Percentiles rank a stretch among this genome's conserved stretches.
Conservation (phyloP, 2,888 invertebrate species). For the Malthinus flaveolus region DNA sequence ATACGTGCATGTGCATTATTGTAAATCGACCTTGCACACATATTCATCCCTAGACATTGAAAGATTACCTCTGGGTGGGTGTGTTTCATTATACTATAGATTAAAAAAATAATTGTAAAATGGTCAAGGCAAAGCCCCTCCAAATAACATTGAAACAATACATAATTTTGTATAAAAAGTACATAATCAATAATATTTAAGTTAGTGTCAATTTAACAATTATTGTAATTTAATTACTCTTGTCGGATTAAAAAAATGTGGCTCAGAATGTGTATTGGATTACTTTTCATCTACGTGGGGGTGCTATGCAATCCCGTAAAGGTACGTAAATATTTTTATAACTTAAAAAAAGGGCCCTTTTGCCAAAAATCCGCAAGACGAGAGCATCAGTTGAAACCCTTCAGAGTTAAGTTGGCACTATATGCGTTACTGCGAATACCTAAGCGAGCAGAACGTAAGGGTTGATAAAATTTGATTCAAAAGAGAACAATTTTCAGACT, state of each 20-base stretch:
- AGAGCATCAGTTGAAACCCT: too few species aligned
- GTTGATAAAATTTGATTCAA: too few species aligned
- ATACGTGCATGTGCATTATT: slow-evolving; percentile 40
- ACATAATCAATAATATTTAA: slow-evolving; percentile 33
- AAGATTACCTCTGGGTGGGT: slow-evolving; percentile 33
- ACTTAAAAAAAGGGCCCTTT: too few species aligned
- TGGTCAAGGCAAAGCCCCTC: slow-evolving; percentile 46
- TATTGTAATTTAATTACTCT: slow-evolving; percentile 11
- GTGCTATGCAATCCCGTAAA: background rate
- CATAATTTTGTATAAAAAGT: slow-evolving; percentile 43
- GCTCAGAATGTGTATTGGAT: slow-evolving; percentile 17
- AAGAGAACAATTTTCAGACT: background rate
- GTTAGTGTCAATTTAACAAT: slow-evolving; percentile 35
- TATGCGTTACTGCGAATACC: too few species aligned
- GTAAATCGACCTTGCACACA: slow-evolving; percentile 41
- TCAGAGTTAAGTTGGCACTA: too few species aligned
- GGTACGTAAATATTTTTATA: background rate
- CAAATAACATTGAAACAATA: slow-evolving; percentile 42
- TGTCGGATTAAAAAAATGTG: background rate
- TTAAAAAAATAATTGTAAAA: slow-evolving; percentile 29
- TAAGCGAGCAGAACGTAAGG: too few species aligned
- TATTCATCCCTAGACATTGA: slow-evolving; percentile 43
- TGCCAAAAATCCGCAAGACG: too few species aligned
- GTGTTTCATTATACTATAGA: slow-evolving; percentile 22
- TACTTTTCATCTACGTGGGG: slow-evolving; percentile 15